Evolutionary conservation across 2,888 invertebrate species (phyloP).

Genomic region (Gasteruption jaculator): DNA sequence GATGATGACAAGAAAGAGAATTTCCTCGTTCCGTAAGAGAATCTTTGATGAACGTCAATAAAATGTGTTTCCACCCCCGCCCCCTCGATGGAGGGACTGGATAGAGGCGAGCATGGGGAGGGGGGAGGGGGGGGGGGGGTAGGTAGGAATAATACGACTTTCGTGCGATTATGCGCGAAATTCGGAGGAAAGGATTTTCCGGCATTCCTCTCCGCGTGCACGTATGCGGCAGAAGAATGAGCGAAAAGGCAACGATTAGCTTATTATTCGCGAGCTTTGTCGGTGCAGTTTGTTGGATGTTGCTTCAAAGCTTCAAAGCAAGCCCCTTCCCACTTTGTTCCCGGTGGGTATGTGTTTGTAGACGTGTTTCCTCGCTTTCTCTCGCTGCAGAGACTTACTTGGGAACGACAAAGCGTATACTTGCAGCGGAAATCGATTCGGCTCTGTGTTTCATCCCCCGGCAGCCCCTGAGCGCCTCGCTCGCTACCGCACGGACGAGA

Average conservation of each 20-base stretch:
- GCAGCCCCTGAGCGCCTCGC: neutral
- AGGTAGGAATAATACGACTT: slow-evolving; percentile 6
- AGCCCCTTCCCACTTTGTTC: slow-evolving; percentile 17
- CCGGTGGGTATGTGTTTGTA: slow-evolving; percentile 9
- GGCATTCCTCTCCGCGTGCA: too few species aligned
- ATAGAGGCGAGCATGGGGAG: slow-evolving; percentile 20
- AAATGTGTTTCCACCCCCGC: too few species aligned
- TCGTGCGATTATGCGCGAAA: slow-evolving; percentile 2
- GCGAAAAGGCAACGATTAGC: slow-evolving; percentile 33
- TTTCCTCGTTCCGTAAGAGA: too few species aligned
- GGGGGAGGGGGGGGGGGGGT: slow-evolving; percentile 20
- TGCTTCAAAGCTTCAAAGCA: slow-evolving; percentile 30
- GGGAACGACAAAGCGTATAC: too few species aligned
- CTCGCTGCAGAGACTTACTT: too few species aligned
- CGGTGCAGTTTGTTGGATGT: slow-evolving; percentile 31
- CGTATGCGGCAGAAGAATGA: slow-evolving; percentile 13
- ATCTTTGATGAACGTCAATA: too few species aligned
- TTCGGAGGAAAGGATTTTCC: slow-evolving; percentile 8
- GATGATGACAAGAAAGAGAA: too few species aligned
- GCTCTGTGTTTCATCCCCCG: neutral
- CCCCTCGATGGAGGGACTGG: too few species aligned
- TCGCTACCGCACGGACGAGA: too few species aligned
- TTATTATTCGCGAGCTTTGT: slow-evolving; percentile 41
- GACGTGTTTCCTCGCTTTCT: neutral
- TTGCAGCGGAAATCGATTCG: slow-evolving; percentile 21